Evolutionary conservation across 1,140 invertebrate species (phyloP).

Genomic region (Zaprionus vittiger): DNA sequence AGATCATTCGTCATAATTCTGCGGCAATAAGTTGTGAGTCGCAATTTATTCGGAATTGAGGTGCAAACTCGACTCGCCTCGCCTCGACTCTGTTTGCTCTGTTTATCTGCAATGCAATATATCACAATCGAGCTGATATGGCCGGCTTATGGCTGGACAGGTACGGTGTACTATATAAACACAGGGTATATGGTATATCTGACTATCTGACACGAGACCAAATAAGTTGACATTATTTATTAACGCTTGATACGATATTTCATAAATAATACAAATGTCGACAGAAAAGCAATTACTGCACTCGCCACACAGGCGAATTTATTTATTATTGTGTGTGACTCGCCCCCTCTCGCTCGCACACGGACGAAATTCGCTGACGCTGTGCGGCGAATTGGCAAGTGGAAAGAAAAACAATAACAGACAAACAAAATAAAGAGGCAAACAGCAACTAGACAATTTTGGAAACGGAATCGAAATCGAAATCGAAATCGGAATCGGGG

Average conservation of each 20-base stretch:
- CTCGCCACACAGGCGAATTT: slow-evolving; percentile 54
- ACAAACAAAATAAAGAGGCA: not conserved
- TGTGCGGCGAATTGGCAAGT: slow-evolving; percentile 25
- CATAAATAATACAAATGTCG: slow-evolving; percentile 78
- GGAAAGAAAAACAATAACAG: slow-evolving; percentile 13
- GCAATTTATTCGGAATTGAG: slow-evolving; percentile 34
- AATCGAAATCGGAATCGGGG: slow-evolving; percentile 55
- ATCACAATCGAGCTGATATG: slow-evolving; percentile 43
- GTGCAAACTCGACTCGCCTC: slow-evolving; percentile 8
- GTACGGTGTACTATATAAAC: not conserved
- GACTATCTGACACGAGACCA: slow-evolving; percentile 14
- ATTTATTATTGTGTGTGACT: slow-evolving; percentile 20
- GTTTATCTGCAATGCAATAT: slow-evolving; percentile 35
- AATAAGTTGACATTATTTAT: slow-evolving; percentile 46
- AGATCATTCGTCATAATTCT: slow-evolving; percentile 18
- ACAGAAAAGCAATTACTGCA: slow-evolving; percentile 60
- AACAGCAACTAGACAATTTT: slow-evolving; percentile 3
- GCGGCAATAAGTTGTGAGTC: slow-evolving; percentile 35
- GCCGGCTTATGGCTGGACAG: slow-evolving; percentile 17
- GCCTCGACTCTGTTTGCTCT: slow-evolving; percentile 24
- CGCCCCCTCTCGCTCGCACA: not conserved
- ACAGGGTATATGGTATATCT: not conserved
- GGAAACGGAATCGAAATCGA: slow-evolving; percentile 28
- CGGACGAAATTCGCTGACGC: not conserved
- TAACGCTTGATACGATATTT: slow-evolving; percentile 57